phyloP scores from a whole-genome alignment of 2,797 vertebrate genomes.

The Lithobates sylvaticus region DNA sequence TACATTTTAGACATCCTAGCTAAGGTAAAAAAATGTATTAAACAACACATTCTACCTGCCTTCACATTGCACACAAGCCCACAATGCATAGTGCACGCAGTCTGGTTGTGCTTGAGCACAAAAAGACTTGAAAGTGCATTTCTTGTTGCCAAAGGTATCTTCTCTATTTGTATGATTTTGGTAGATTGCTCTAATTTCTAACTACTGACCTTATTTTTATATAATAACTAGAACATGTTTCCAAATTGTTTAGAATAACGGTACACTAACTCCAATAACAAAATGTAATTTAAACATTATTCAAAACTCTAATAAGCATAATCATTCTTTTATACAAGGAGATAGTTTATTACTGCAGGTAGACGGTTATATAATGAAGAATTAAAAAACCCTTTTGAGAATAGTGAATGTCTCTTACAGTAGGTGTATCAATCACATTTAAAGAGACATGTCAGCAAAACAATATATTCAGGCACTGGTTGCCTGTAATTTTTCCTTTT shows the following conservation, averaged over 20 bases:
- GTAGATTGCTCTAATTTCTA: neutral
- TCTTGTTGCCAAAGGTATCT: neutral
- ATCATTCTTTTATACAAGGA: neutral
- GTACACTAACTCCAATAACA: neutral
- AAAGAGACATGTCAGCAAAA: neutral
- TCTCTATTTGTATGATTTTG: neutral
- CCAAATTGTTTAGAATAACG: neutral
- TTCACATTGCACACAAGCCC: too few species aligned
- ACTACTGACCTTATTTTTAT: neutral
- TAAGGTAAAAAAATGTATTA: too few species aligned
- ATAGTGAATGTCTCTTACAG: neutral
- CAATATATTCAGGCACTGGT: too few species aligned
- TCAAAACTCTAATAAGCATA: neutral
- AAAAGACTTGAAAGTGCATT: too few species aligned
- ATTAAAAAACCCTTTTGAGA: neutral
- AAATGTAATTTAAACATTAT: constrained; percentile 1
- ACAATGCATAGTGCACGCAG: too few species aligned
- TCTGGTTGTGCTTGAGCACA: too few species aligned
- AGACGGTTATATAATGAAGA: neutral
- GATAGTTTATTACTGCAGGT: neutral
- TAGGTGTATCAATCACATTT: constrained; percentile 11
- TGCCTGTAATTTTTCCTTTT: too few species aligned
- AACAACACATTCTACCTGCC: too few species aligned
- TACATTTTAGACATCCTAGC: too few species aligned
- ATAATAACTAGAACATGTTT: neutral